Evolutionary conservation across 2,797 vertebrate species (phyloP).

Genomic region (Dipus sagitta): DNA sequence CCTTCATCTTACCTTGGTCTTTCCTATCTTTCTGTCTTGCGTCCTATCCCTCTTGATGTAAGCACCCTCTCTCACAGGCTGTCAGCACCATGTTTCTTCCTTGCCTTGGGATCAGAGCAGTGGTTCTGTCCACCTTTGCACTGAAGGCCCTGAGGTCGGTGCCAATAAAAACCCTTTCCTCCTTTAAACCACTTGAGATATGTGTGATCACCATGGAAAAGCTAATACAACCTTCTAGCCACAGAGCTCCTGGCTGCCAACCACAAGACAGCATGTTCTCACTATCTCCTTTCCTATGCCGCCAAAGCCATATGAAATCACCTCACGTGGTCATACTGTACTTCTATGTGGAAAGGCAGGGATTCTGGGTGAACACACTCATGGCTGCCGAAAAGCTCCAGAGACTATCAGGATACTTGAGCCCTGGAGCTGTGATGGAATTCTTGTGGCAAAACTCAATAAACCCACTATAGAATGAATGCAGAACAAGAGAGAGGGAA

Average conservation of each 20-base stretch:
- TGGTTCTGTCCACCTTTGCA: not conserved
- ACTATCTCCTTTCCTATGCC: not conserved
- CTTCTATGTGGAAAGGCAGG: slow-evolving; percentile 55
- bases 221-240: not conserved
- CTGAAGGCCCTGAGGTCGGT: not conserved
- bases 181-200: not conserved
- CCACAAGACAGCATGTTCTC: not conserved
- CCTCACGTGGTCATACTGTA: not conserved
- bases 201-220: too few relatives aligned
- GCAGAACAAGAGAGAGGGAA: not conserved
- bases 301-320: not conserved
- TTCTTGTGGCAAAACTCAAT: slow-evolving; percentile 69
- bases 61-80: not conserved
- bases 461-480: slow-evolving; percentile 34
- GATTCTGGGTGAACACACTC: slow-evolving; percentile 54
- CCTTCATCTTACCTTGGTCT: not conserved
- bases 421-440: slow-evolving; percentile 6
- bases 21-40: not conserved
- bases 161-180: not conserved
- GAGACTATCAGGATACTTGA: slow-evolving; percentile 54
- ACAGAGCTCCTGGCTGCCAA: fast-evolving
- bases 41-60: not conserved
- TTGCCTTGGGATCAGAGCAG: not conserved
- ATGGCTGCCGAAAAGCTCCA: slow-evolving; percentile 41
- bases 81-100: not conserved